Evolutionary conservation across 2,797 vertebrate species (phyloP), one percentile per base, ranked within the genome.

Genomic region (Lepidocolaptes lacrymiger): DNA sequence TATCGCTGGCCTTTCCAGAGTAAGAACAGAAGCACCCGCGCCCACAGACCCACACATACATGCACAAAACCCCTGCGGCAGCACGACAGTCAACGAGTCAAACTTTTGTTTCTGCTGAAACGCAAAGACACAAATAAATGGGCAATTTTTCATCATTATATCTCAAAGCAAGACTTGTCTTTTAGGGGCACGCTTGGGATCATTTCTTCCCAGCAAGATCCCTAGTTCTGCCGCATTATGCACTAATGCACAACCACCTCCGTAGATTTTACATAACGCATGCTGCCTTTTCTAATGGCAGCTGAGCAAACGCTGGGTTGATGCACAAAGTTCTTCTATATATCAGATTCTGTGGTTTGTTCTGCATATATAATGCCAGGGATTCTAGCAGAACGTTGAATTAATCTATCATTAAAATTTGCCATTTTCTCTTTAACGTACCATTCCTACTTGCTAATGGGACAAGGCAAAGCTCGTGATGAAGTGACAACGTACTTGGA

Each of bases 81-180:
- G 81, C 58, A 61, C n/a, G 56, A n/a, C 85, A 88, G 77, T 83
- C 94, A 62, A 75, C 52, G 55, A 97, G 94, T 49, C 93, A 83
- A 97, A 97, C 85, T 97, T 97, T 73, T 18, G 15, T 46, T 91
- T 96, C 80, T 95, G 95, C 92, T 96, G 95, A 96, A 97, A 97
- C 2, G 95, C 95, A 95, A 96, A 97, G 84, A 82, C 83, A 93
- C 71, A 88, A 88, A 84, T 93, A 97, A 97, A 97, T 63, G 87
- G 95, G 78, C 96, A 79, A 98, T 98, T 98, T 98, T 97, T 98
- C 97, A 98, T 98, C 97, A 98, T 98, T 98, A 98, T 97, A 98
- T 97, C 97, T 97, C 93, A 95, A 96, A 97, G 86, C 88, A 97
- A 97, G 96, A 69, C 96, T 97, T 97, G 96, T 96, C 96, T 98